These are phyloP conservation scores for Aphelenchoides fujianensis DNA, from an alignment of 1,140 invertebrate genomes.

Conservation along the genomic window DNA sequence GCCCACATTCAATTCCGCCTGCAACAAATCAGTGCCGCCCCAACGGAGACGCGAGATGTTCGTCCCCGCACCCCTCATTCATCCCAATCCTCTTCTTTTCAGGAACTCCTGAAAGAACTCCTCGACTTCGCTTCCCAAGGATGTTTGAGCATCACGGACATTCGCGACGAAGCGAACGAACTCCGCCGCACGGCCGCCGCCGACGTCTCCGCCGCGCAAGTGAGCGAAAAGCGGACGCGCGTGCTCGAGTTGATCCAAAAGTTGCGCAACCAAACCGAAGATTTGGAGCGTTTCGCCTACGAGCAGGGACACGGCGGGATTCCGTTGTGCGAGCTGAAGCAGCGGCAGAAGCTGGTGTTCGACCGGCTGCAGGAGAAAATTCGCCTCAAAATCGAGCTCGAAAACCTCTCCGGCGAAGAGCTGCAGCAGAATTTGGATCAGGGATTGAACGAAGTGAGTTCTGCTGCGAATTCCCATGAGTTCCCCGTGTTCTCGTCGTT, in stretches of 20 bases:
- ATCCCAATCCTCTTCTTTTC: neutral
- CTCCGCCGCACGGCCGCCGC: constrained; percentile 68
- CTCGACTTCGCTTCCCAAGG: constrained; percentile 96
- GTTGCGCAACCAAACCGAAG: constrained; percentile 84
- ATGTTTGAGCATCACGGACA: constrained; percentile 70
- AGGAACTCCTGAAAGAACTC: constrained; percentile 79
- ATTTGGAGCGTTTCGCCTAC: constrained; percentile 88
- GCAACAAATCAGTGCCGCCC: constrained; percentile 87
- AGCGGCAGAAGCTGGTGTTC: constrained; percentile 72
- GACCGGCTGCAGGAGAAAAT: constrained; percentile 76
- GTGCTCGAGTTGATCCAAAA: constrained; percentile 75
- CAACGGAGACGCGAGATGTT: constrained; percentile 78
- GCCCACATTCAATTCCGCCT: constrained; percentile 94
- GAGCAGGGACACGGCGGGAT: constrained; percentile 66
- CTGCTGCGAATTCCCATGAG: neutral
- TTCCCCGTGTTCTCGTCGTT: constrained; percentile 61
- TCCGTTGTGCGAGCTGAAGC: constrained; percentile 48
- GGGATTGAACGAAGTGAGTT: constrained; percentile 70
- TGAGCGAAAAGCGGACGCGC: constrained; percentile 71
- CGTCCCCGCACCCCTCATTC: no score
- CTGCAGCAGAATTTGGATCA: constrained; percentile 75
- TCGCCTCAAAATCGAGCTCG: constrained; percentile 74
- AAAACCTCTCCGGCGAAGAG: constrained; percentile 73
- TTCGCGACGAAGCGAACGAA: constrained; percentile 43
- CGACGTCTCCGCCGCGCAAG: constrained; percentile 70